phyloP scores from a whole-genome alignment of 1,140 invertebrate genomes.

The Belonocnema kinseyi region DNA sequence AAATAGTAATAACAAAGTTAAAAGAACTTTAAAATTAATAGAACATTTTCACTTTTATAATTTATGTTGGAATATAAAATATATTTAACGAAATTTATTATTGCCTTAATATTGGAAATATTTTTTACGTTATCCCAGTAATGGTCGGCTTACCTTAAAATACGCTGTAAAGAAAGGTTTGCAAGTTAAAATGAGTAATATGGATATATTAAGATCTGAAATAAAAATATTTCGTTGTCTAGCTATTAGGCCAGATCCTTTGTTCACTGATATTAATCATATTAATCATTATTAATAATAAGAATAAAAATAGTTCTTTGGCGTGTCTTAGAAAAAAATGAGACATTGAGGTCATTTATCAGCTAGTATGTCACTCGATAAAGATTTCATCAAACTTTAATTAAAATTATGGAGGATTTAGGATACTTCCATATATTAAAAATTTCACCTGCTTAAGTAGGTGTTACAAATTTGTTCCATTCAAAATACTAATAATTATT shows the following conservation, averaged over 20 bases:
- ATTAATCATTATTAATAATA: no score
- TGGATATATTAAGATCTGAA: conserved; percentile 47
- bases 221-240: conserved; percentile 41
- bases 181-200: conserved; percentile 33
- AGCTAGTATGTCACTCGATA: conserved; percentile 34
- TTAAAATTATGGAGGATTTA: conserved; percentile 47
- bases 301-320: conserved; percentile 39
- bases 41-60: no score
- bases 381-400: conserved; percentile 39
- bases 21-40: no score
- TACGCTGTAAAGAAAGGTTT: conserved; percentile 33
- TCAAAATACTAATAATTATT: no score
- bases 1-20: no score
- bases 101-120: no score
- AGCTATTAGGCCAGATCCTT: conserved; percentile 25
- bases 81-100: no score
- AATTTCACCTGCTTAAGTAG: conserved; percentile 48
- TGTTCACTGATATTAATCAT: no score
- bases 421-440: conserved; percentile 43
- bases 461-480: no score
- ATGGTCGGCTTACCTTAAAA: conserved; percentile 40
- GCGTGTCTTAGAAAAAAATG: conserved; percentile 42
- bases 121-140: conserved; percentile 42
- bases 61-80: no score
- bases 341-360: conserved; percentile 3